Evolutionary conservation across 2,888 invertebrate genomes (phyloP).

Genomic region (Perizoma flavofasciatum): DNA sequence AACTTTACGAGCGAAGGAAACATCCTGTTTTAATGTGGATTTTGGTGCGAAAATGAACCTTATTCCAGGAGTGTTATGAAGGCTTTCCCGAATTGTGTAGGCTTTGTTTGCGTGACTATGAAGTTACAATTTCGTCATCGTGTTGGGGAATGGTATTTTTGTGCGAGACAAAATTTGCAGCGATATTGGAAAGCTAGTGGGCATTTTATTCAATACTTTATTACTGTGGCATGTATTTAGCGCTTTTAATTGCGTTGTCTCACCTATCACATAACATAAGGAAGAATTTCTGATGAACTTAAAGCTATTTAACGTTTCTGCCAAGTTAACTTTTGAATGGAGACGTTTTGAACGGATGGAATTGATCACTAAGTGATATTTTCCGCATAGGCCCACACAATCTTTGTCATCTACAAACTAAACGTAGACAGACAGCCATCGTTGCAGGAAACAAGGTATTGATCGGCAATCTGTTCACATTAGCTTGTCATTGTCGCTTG

Average conservation of each 20-base stretch:
- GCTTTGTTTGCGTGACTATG: conserved; percentile 19
- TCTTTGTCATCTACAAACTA: too few relatives aligned
- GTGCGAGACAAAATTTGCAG: conserved; percentile 6
- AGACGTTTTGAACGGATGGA: too few relatives aligned
- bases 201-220: background rate
- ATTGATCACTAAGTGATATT: too few relatives aligned
- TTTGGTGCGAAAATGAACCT: conserved; percentile 19
- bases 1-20: conserved; percentile 10
- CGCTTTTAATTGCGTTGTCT: too few relatives aligned
- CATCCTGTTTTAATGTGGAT: conserved; percentile 8
- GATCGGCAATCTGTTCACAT: conserved; percentile 24
- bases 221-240: too few relatives aligned
- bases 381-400: too few relatives aligned
- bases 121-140: conserved; percentile 12
- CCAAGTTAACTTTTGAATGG: too few relatives aligned
- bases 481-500: conserved; percentile 20
- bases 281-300: too few relatives aligned
- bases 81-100: conserved; percentile 20
- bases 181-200: background rate
- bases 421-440: too few relatives aligned
- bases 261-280: too few relatives aligned
- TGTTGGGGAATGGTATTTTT: conserved; percentile 12
- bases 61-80: conserved; percentile 1
- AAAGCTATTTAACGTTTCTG: too few relatives aligned
- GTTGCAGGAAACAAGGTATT: conserved; percentile 12